Evolutionary conservation across 2,113 vertebrate genomes (phyloP), one percentile per base, ranked within the genome.

Genomic region (Salvelinus namaycush): DNA sequence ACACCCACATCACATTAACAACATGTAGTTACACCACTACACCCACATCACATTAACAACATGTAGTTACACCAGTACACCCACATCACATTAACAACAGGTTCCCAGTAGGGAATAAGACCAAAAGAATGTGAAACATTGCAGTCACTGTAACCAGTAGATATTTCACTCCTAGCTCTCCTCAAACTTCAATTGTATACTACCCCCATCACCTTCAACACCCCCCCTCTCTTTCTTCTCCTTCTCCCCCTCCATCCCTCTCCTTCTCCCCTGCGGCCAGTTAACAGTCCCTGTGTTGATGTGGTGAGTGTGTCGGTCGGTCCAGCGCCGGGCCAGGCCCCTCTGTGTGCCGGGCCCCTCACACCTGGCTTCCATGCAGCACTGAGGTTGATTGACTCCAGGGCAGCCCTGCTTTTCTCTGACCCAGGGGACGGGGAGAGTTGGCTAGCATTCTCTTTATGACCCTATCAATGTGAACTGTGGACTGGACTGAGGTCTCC

Each of bases 361-460:
- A 86, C 89, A 91, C 89, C 88, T 88, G 89, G 87, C 82, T 88
- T 64, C 51, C 51, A 54, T 59, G 4, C 68, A 83, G 83, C 78
- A 78, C 84, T 87, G 85, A 72, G 77, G 77, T 79, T 76, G 74
- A 71, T 75, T 74, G 74, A 73, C 77, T 87, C 86, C 81, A 84
- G 57, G 49, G 83, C 89, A 83, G 74, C 77, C 13, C n/a, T 76
- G 74, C 12, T 12, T 79, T 29, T 70, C 49, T 70, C 49, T 29
- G 76, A 68, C 84, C 77, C 85, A 48, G 66, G 81, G 80, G 81
- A 79, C 6, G 1, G 75, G 51, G 51, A 54, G 51, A 16, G 51
- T 4, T 54, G 51, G 78, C 84, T 79, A 88, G 87, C 82, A 72
- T 77, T 74, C 79, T 68, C 86, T 87, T 87, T 88, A 91, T 90